These are phyloP conservation scores for Drosophila albomicans DNA, from an alignment of 1,140 invertebrate species.

Conservation along the genomic window DNA sequence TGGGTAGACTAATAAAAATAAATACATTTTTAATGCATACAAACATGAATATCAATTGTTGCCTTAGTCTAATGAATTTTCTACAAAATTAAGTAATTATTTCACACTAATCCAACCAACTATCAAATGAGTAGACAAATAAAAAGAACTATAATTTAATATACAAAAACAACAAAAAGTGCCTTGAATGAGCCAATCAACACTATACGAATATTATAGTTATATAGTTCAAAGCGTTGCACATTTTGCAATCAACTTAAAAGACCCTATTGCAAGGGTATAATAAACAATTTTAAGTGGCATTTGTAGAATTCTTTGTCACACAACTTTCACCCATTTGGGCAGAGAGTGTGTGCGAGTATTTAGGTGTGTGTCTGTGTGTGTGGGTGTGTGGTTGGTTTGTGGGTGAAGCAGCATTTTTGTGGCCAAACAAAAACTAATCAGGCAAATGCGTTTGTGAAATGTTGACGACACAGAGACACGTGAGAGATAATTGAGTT, in stretches of 20 bases:
- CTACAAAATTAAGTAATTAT: too few species aligned
- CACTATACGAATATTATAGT: not conserved
- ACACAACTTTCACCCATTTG: slow-evolving; percentile 40
- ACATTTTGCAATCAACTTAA: not conserved
- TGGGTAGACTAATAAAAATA: too few species aligned
- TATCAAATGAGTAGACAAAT: too few species aligned
- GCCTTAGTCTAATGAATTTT: too few species aligned
- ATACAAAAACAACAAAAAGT: too few species aligned
- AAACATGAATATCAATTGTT: too few species aligned
- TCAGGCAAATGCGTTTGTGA: slow-evolving; percentile 43
- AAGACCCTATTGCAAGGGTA: not conserved
- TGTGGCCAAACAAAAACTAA: slow-evolving; percentile 44
- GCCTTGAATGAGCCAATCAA: too few species aligned
- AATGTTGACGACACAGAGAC: slow-evolving; percentile 20
- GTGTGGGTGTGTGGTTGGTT: not conserved
- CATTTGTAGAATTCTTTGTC: slow-evolving; percentile 47
- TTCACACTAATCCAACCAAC: too few species aligned
- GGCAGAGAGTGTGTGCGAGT: not conserved
- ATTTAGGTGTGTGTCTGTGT: not conserved
- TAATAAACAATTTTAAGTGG: slow-evolving; percentile 29
- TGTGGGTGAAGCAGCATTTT: slow-evolving; percentile 46
- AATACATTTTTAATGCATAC: too few species aligned
- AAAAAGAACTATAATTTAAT: too few species aligned
- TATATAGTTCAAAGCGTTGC: not conserved
- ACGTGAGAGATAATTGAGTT: slow-evolving; percentile 39